Evolutionary conservation across 2,888 invertebrate species (phyloP).

Genomic region (Conchocele bisecta): DNA sequence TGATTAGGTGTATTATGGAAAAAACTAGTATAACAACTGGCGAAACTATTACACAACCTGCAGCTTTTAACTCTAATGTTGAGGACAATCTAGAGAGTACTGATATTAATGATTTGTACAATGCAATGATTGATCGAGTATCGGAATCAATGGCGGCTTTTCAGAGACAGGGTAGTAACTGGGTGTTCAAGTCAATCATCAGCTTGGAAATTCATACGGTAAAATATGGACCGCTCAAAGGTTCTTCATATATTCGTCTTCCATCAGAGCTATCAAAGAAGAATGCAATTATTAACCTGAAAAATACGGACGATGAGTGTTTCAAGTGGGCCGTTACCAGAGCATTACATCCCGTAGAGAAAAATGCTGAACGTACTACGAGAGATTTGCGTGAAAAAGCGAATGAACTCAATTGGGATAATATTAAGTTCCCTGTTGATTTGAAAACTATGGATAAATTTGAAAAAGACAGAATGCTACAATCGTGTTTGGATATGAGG

Average conservation of each 20-base stretch:
- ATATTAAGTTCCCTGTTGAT: neutral
- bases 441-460: slow-evolving; percentile 6
- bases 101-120: slow-evolving; percentile 19
- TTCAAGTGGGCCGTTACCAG: slow-evolving; percentile 50
- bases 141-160: slow-evolving; percentile 13
- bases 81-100: slow-evolving; percentile 18
- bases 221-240: slow-evolving; percentile 50
- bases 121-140: slow-evolving; percentile 13
- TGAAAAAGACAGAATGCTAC: slow-evolving; percentile 33
- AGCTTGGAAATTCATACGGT: neutral
- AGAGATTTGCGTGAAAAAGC: slow-evolving; percentile 1
- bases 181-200: slow-evolving; percentile 20
- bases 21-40: neutral
- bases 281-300: slow-evolving; percentile 51
- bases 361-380: slow-evolving; percentile 14
- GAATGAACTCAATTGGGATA: neutral
- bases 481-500: slow-evolving; percentile 41
- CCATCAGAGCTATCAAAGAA: slow-evolving; percentile 36
- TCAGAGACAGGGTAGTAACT: slow-evolving; percentile 28
- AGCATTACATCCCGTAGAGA: slow-evolving; percentile 33
- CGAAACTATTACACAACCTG: slow-evolving; percentile 5
- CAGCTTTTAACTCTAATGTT: slow-evolving; percentile 19
- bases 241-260: slow-evolving; percentile 44
- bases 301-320: slow-evolving; percentile 56
- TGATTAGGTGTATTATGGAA: neutral